Base-by-base conservation (phyloP, 2,888 invertebrate genomes). In the Harpagoxenus sublaevis region DNA sequence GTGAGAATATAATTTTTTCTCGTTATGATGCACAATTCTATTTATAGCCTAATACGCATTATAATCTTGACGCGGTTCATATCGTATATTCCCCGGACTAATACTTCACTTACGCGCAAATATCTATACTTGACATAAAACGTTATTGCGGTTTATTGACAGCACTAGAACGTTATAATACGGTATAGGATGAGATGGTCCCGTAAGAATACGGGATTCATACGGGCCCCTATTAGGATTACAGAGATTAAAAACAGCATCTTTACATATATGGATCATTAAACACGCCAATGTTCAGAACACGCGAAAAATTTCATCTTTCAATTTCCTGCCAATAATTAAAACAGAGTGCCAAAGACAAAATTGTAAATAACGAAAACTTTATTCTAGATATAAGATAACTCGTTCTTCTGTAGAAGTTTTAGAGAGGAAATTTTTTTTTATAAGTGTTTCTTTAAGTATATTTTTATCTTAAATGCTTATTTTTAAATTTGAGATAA, bases 151-250 rank as follows among this genome's bases (percentile, higher is more conserved):
- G 57, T 60, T 79, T 79, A 81, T 73, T 57, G 73, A 73, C 73
- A 79, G 68, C 28, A 55, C 4, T 28, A 62, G 48, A 73, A 73
- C 73, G 60, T 71, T 71, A 79, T 70, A 79, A 79, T 60, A 81
- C 73, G 73, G 73, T 71, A 79, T 71, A 62, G n/a, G 4, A 60
- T 0, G 10, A 35, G 28, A 62, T 48, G 15, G 39, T 81, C 79
- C 79, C 79, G 79, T 73, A 81, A 79, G 45, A 71, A 10, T 81
- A 81, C 79, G 79, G 79, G 60, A 81, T 81, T 73, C 35, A 39
- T 23, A 57, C 2, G n/a, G 12, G 35, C 8, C 15, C 31, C 48
- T 28, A 35, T 39, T 45, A 12, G 31, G 45, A 57, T 78, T 35
- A 57, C 3, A 18, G 62, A 45, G 18, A 70, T 60, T 71, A 60